A percentile compares a stretch with the other conserved stretches of the same genome.
Evolutionary conservation across 2,888 invertebrate genomes (phyloP).

Genomic region (Eupelmus urozonus): DNA sequence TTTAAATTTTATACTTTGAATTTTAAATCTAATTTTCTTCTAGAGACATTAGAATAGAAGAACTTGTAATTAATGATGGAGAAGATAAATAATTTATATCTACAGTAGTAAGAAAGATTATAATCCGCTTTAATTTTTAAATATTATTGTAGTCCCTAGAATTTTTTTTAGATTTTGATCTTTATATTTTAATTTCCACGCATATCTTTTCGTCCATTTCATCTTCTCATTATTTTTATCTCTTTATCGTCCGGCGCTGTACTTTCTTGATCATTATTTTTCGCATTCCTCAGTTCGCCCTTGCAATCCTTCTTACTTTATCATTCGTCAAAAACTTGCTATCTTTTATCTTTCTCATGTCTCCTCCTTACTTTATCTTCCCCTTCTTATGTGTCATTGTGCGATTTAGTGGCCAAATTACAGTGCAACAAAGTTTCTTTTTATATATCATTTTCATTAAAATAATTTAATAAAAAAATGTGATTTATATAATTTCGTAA

Average conservation of each 20-base stretch:
- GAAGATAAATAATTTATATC: too few relatives aligned
- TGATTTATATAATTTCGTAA: too few relatives aligned
- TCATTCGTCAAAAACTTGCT: conserved; percentile 51
- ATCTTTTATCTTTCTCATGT: conserved; percentile 50
- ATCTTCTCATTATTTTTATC: conserved; percentile 55
- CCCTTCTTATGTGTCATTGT: conserved; percentile 5
- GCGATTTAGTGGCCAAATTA: conserved; percentile 20
- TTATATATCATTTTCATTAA: too few relatives aligned
- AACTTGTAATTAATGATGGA: too few relatives aligned
- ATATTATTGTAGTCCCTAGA: too few relatives aligned
- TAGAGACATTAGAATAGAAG: too few relatives aligned
- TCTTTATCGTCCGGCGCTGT: conserved; percentile 37
- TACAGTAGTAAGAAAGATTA: too few relatives aligned
- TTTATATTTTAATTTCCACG: conserved; percentile 39
- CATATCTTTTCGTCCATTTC: conserved; percentile 36
- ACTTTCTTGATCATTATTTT: conserved; percentile 47
- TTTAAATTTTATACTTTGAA: too few relatives aligned
- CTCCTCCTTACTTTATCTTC: not conserved
- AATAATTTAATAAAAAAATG: too few relatives aligned
- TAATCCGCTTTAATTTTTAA: too few relatives aligned
- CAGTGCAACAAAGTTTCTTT: not conserved
- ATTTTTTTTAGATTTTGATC: conserved; percentile 11
- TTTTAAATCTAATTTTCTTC: too few relatives aligned
- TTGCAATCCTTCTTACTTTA: conserved; percentile 50
- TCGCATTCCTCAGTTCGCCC: conserved; percentile 39